phyloP scores from a whole-genome alignment of 2,888 invertebrate species.

The Acronicta leporina region DNA sequence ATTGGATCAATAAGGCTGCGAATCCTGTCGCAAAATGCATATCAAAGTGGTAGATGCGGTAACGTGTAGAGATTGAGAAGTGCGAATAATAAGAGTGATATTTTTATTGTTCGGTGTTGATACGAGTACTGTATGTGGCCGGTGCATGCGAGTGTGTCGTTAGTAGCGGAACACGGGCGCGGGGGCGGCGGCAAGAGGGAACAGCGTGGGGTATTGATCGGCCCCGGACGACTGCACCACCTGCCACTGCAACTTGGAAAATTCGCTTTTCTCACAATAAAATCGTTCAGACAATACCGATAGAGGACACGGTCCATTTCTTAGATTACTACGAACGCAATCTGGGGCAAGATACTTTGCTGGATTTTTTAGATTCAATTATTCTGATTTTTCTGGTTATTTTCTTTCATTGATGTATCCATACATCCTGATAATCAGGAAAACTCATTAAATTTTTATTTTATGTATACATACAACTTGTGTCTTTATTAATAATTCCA shows the following conservation, averaged over 20 bases:
- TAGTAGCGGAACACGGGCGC: conserved; percentile 41
- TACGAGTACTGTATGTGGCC: conserved; percentile 25
- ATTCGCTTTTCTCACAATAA: conserved; percentile 58
- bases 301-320: conserved; percentile 11
- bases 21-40: background rate
- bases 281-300: conserved; percentile 32
- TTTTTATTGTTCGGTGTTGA: conserved; percentile 20
- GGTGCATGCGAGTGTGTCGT: conserved; percentile 45
- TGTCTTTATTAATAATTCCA: too few relatives aligned
- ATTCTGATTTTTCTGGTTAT: conserved; percentile 1
- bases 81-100: conserved; percentile 17
- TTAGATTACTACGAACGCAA: conserved; percentile 10
- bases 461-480: too few relatives aligned
- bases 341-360: background rate
- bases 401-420: background rate
- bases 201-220: conserved; percentile 75
- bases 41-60: background rate
- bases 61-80: background rate
- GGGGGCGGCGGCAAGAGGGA: conserved; percentile 47
- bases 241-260: conserved; percentile 74
- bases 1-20: background rate
- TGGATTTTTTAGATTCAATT: conserved; percentile 16
- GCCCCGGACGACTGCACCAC: conserved; percentile 71
- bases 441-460: background rate
- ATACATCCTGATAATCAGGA: background rate